phyloP scores from a whole-genome alignment of 2,888 invertebrate genomes.

The Dyspetes luteomarginatus region DNA sequence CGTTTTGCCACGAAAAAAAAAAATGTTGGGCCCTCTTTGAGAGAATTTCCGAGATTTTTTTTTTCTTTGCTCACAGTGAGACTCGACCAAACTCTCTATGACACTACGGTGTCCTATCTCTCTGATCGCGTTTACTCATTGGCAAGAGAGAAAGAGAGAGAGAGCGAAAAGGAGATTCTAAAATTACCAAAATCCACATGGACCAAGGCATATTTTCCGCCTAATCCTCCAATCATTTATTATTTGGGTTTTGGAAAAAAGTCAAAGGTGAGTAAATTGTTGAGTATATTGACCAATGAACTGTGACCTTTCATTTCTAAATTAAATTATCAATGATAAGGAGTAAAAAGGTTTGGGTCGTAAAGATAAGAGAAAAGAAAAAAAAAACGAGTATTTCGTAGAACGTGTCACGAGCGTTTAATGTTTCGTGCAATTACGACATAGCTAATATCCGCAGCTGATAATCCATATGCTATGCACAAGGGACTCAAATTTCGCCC shows the following conservation, averaged over 20 bases:
- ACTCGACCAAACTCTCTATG: neutral
- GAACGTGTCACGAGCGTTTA: neutral
- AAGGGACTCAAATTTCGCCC: conserved; percentile 13
- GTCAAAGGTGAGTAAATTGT: no score
- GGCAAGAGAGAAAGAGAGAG: neutral
- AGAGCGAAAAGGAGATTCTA: neutral
- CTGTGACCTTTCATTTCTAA: neutral
- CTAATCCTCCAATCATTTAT: no score
- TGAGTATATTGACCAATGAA: neutral
- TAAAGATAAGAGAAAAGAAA: neutral
- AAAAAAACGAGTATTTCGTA: neutral
- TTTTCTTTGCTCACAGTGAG: neutral
- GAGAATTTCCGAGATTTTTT: neutral
- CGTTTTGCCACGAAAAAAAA: neutral
- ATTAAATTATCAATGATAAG: neutral
- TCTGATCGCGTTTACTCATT: neutral
- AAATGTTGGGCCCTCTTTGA: neutral
- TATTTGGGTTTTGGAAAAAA: no score
- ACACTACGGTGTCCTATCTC: neutral
- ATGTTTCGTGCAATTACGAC: conserved; percentile 65
- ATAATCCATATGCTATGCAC: conserved; percentile 75
- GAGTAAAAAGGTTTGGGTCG: neutral
- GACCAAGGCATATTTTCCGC: no score
- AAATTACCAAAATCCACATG: no score
- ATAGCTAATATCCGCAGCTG: conserved; percentile 76